A percentile compares a stretch with the other conserved stretches of the same genome.
phyloP scores from a whole-genome alignment of 2,113 vertebrate genomes.

The Nibea albiflora region DNA sequence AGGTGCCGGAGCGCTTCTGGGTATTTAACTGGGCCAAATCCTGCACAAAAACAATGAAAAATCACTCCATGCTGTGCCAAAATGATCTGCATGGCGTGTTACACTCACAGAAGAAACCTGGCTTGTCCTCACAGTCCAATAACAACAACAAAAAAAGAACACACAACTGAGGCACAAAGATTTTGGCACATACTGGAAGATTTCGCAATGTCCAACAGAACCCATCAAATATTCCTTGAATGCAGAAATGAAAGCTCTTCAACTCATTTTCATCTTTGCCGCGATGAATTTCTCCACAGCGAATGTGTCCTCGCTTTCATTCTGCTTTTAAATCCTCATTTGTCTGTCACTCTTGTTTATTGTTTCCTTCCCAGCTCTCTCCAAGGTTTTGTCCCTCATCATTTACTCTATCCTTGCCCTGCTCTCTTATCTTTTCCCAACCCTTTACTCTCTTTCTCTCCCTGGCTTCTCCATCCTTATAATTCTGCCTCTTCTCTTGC shows the following conservation, averaged over 20 bases:
- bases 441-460: background rate
- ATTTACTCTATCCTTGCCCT: background rate
- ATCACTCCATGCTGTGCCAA: background rate
- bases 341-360: background rate
- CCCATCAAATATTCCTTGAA: slow-evolving; percentile 18
- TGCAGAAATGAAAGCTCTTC: slow-evolving; percentile 24
- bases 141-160: slow-evolving; percentile 1
- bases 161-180: slow-evolving; percentile 9
- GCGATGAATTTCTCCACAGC: background rate
- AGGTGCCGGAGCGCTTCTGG: background rate
- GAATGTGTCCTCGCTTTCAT: background rate
- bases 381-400: background rate
- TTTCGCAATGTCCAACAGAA: slow-evolving; percentile 23
- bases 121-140: background rate
- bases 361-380: slow-evolving; percentile 13
- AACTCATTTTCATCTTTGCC: slow-evolving; percentile 11
- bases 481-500: slow-evolving; percentile 15
- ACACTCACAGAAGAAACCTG: slow-evolving; percentile 1
- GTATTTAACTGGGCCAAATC: slow-evolving; percentile 17
- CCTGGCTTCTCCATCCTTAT: background rate
- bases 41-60: slow-evolving; percentile 14
- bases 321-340: slow-evolving; percentile 20
- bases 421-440: slow-evolving; percentile 24
- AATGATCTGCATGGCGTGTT: background rate
- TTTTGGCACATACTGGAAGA: background rate